A percentile compares a stretch with the other conserved stretches of the same genome.
phyloP scores from a whole-genome alignment of 2,888 invertebrate species.

The Epinotia nisella region DNA sequence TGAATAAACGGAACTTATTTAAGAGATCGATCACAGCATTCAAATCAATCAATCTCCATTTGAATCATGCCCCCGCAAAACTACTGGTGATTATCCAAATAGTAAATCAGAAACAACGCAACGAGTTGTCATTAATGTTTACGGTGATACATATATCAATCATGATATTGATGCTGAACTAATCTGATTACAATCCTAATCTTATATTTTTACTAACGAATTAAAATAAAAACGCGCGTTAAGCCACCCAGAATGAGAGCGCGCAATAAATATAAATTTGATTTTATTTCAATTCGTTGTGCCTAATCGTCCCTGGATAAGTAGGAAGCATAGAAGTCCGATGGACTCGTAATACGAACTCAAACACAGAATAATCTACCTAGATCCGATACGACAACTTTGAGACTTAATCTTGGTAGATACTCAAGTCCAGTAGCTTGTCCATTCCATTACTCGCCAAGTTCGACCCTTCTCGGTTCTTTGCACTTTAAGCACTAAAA shows the following conservation, averaged over 20 bases:
- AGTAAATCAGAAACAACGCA: background rate
- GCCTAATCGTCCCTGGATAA: background rate
- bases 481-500: slow-evolving; percentile 19
- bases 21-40: background rate
- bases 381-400: slow-evolving; percentile 72
- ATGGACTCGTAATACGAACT: slow-evolving; percentile 49
- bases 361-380: slow-evolving; percentile 73
- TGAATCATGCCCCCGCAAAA: too few species aligned
- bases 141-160: background rate
- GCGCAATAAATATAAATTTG: background rate
- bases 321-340: slow-evolving; percentile 50
- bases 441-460: slow-evolving; percentile 65
- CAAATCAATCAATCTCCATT: slow-evolving; percentile 11
- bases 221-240: background rate
- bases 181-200: background rate
- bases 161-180: background rate
- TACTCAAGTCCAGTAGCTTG: slow-evolving; percentile 63
- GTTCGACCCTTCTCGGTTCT: slow-evolving; percentile 60
- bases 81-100: background rate
- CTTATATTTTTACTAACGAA: background rate
- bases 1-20: background rate
- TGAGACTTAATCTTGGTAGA: slow-evolving; percentile 74
- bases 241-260: background rate
- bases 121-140: slow-evolving; percentile 8
- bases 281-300: background rate